Evolutionary conservation across 2,797 vertebrate species (phyloP).

Genomic region (Sciurus vulgaris): DNA sequence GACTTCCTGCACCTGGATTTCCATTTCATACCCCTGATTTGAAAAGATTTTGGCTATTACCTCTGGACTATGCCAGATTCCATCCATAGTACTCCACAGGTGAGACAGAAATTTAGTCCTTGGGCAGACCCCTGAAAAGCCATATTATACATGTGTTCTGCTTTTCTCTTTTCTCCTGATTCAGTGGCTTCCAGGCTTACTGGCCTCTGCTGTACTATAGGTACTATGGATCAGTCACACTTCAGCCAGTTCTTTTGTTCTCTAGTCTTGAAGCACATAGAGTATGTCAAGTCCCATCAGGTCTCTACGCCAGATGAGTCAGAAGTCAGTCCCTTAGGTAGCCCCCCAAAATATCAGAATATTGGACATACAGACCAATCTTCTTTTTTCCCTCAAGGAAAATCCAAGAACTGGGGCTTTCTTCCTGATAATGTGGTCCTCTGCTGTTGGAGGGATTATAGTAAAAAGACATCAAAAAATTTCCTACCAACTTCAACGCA

Average conservation of each 20-base stretch:
- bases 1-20: not conserved
- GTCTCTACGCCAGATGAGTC: not conserved
- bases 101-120: not conserved
- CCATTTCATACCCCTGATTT: not conserved
- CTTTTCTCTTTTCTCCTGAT: not conserved
- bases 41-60: not conserved
- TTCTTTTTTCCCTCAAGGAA: not conserved
- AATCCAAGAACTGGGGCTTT: not conserved
- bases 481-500: not conserved
- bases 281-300: not conserved
- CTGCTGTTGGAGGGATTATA: too few species aligned
- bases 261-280: not conserved
- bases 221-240: not conserved
- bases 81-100: not conserved
- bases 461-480: not conserved
- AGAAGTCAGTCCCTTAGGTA: not conserved
- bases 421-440: not conserved
- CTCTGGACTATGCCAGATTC: not conserved
- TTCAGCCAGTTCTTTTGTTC: not conserved
- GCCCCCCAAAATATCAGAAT: not conserved
- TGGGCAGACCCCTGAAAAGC: not conserved
- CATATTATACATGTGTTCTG: not conserved
- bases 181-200: not conserved
- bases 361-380: not conserved
- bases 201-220: not conserved